A percentile compares a stretch with the other conserved stretches of the same genome.
Conservation (phyloP, 2,888 invertebrate species). For the Machimus atricapillus region DNA sequence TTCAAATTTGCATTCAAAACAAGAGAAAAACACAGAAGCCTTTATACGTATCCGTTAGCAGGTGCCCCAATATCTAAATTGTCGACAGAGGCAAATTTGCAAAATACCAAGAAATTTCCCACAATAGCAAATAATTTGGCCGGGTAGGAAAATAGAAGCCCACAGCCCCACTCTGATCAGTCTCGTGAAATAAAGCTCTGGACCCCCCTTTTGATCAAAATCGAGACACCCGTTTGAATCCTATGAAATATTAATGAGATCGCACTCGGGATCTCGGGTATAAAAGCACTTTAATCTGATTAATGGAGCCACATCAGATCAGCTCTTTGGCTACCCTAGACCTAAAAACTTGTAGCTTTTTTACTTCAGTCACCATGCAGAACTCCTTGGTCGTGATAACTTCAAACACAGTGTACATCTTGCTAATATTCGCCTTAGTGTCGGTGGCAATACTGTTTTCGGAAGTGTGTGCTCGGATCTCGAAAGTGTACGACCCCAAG, state of each 20-base stretch:
- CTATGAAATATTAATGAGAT: background rate
- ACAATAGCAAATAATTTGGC: background rate
- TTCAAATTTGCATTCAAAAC: background rate
- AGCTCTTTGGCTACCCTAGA: background rate
- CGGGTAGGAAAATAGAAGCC: background rate
- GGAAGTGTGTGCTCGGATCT: background rate
- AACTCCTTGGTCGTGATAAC: background rate
- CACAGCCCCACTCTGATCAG: background rate
- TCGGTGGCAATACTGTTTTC: background rate
- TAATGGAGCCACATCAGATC: background rate
- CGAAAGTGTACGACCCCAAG: background rate
- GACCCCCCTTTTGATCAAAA: background rate
- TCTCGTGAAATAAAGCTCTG: background rate
- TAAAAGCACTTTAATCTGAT: constrained; percentile 2
- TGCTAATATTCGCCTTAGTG: background rate
- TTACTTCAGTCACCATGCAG: background rate
- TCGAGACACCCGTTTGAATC: background rate
- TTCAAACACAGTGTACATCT: constrained; percentile 6
- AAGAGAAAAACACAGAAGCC: background rate
- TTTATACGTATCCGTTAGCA: background rate
- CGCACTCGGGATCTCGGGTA: background rate
- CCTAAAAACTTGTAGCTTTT: background rate
- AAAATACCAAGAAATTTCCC: background rate
- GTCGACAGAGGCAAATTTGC: background rate
- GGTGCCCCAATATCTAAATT: background rate